Base-by-base conservation (phyloP, 1,140 invertebrate species). In the Drosophila tsacasi region DNA sequence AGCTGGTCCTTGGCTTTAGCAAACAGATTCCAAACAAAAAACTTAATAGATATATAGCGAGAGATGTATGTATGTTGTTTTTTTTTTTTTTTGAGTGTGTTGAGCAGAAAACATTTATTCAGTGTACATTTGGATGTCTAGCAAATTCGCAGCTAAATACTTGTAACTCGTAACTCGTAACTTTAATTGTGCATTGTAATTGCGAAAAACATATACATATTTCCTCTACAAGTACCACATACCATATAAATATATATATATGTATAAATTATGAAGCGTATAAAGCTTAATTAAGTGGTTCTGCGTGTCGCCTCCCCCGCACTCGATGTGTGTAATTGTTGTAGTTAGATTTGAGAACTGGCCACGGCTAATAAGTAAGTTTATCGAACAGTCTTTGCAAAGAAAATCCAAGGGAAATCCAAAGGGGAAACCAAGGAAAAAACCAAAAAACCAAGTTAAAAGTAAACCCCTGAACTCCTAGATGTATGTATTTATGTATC, bases 1-100 rank as follows among this genome's bases (percentile, higher is more conserved):
- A 86, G 83, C 83, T 86, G 83, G 83, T 49, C 75, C 84, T 86
- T 86, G 83, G 83, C 74, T 54, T 39, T 32, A 54, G 35, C 3
- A 40, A 27, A 64, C 13, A 37, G n/a, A 40, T 32, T 37, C 57
- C 15, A 27, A 30, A 23, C n/a, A 23, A 15, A 23, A 15, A 50
- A 50, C 47, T 23, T 37, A 23, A 49, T 42, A 57, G 15, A 49
- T 21, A 52, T 52, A 42, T 49, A 52, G 21, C 54, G 27, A 68
- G n/a, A 52, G 25, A 68, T 75, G 58, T n/a, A 76, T 71, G 35
- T 42, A 65, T 50, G 64, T 59, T 44, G 46, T 52, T 74, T 72
- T 46, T 44, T 32, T 49, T 49, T 25, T 63, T 63, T 52, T 21
- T 47, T 35, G 54, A 42, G 39, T 73, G 67, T 72, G 49, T 19